Conservation (phyloP, 1,140 invertebrate species). For the Ridgeia piscesae region DNA sequence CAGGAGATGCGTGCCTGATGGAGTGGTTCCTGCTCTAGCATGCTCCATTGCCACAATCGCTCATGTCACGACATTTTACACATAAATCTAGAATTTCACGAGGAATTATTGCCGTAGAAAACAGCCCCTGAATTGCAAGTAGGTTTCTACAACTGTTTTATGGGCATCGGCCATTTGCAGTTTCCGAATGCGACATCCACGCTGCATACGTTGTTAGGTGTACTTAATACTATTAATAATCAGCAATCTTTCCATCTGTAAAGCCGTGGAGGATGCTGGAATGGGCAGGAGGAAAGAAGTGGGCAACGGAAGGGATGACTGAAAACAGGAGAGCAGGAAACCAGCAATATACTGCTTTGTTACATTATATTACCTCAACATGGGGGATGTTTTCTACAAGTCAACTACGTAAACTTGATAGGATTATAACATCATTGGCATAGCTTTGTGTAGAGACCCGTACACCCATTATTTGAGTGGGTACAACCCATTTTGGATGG, state of each 20-base stretch:
- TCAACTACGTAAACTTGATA: not conserved
- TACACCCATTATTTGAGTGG: too few relatives aligned
- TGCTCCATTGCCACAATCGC: not conserved
- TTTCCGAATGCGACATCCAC: not conserved
- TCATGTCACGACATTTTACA: not conserved
- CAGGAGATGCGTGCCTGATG: not conserved
- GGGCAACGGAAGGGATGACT: not conserved
- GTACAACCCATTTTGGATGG: too few relatives aligned
- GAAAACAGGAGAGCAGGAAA: not conserved
- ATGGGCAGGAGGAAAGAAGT: not conserved
- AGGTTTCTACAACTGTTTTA: not conserved
- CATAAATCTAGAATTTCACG: constrained; percentile 6
- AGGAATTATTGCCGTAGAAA: not conserved
- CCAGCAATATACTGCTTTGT: not conserved
- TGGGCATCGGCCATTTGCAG: not conserved
- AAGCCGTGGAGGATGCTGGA: not conserved
- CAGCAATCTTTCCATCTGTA: not conserved
- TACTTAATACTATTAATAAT: not conserved
- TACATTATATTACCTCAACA: not conserved
- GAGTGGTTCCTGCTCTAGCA: not conserved
- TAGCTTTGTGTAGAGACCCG: too few relatives aligned
- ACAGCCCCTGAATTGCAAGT: not conserved
- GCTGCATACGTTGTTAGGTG: not conserved
- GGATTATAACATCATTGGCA: not conserved
- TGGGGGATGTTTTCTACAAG: not conserved